Base-by-base conservation (phyloP, 2,797 vertebrate genomes). In the Acropternis orthonyx region DNA sequence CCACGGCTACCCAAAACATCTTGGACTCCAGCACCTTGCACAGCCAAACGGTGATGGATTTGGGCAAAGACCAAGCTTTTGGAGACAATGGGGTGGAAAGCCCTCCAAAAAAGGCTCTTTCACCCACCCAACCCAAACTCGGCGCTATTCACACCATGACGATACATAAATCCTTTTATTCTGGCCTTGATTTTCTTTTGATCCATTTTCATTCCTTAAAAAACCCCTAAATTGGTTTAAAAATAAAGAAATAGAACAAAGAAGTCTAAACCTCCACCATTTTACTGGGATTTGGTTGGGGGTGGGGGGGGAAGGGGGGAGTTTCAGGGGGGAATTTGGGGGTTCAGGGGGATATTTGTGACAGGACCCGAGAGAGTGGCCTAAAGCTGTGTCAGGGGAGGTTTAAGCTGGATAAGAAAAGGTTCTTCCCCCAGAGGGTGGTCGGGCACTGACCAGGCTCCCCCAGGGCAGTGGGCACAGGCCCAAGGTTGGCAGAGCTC, bases 11-110 rank as follows among this genome's bases (percentile, higher is more conserved):
- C 32, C 1, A 1, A 32, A 39, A 26, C 51, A 22, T 27, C 63
- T 17, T 0, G 0, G 34, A 24, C 28, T 37, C 10, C 36, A 46
- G 63, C 14, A 34, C 22, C 39, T 32, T 62, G 20, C 39, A 63
- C 21, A 32, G 61, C 39, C 61, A 63, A 63, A 23, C 32, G 39
- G 15, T 43, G 61, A 63, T 61, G 58, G 26, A 39, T 32, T 23
- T 43, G 39, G 61, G 30, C 7, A 16, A 63, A 43, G 39, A 43
- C 20, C 13, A 43, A 43, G 28, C 39, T 43, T 63, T 43, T 63
- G 28, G 28, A 63, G 39, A 43, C 61, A 43, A 32, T 12, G 39
- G 30, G 30, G 30, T 6, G 28, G 39, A 63, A 63, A 43, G 20
- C 20, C 39, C 30, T 63, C 21, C 21, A 23, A 16, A 63, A 43